Conservation (phyloP, 2,888 invertebrate genomes). For the Encarsia formosa region DNA sequence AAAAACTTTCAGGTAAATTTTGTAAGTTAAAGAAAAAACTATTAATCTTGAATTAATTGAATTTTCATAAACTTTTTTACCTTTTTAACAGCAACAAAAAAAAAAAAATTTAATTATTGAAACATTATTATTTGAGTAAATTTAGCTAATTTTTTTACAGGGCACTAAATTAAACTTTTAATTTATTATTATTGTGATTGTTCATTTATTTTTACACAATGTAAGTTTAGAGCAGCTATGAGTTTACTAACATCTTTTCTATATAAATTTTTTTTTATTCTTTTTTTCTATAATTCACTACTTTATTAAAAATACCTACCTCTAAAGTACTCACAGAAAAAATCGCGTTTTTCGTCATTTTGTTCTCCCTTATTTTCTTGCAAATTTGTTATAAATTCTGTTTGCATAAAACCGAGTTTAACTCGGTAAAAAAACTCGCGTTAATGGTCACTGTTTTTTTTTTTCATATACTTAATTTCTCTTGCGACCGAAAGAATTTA, state of each 20-base stretch:
- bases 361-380: conserved; percentile 18
- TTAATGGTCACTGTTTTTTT: no score
- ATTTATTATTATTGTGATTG: background rate
- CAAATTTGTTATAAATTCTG: conserved; percentile 6
- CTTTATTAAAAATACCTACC: conserved; percentile 28
- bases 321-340: conserved; percentile 27
- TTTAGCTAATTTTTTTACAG: background rate
- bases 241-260: background rate
- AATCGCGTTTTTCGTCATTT: conserved; percentile 24
- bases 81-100: no score
- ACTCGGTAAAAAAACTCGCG: no score
- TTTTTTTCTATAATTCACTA: conserved; percentile 24
- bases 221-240: background rate
- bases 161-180: background rate
- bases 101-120: no score
- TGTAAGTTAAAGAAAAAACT: no score
- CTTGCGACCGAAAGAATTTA: no score
- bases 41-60: no score
- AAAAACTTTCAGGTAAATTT: no score
- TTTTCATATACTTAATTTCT: no score
- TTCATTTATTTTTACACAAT: conserved; percentile 5
- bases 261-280: background rate
- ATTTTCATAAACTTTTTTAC: no score
- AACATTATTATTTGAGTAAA: background rate
- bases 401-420: no score